phyloP scores from a whole-genome alignment of 2,888 invertebrate species.

The Ophioninae sp. region DNA sequence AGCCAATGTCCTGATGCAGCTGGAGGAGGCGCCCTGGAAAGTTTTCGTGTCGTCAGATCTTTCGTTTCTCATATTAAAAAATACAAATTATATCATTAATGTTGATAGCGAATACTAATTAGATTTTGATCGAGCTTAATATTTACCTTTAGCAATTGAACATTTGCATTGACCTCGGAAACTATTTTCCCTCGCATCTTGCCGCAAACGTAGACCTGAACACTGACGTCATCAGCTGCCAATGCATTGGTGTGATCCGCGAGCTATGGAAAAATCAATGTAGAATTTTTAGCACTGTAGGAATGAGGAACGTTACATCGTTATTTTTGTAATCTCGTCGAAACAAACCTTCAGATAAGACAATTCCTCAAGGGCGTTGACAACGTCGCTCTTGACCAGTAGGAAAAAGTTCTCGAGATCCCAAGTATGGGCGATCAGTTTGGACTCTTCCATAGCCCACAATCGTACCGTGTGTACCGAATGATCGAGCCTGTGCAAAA shows the following conservation, averaged over 20 bases:
- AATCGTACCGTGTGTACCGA: conserved; percentile 90
- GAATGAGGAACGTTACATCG: neutral
- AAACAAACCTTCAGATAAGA: conserved; percentile 76
- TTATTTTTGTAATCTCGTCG: neutral
- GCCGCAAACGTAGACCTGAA: conserved; percentile 90
- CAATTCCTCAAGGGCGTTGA: conserved; percentile 77
- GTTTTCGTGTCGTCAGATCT: neutral
- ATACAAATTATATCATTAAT: no score
- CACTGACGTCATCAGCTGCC: conserved; percentile 84
- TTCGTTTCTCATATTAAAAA: neutral
- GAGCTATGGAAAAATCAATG: conserved; percentile 80
- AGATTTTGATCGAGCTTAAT: neutral
- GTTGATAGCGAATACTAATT: no score
- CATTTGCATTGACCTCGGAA: conserved; percentile 89
- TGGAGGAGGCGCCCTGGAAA: conserved; percentile 86
- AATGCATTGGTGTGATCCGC: conserved; percentile 84
- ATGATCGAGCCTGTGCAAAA: conserved; percentile 89
- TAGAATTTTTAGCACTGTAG: conserved; percentile 7
- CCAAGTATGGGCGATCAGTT: conserved; percentile 88
- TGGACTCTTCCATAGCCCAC: conserved; percentile 89
- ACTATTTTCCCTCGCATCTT: conserved; percentile 91
- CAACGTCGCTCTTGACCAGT: conserved; percentile 79
- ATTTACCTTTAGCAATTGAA: conserved; percentile 89
- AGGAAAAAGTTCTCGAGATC: conserved; percentile 88
- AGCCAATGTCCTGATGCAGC: conserved; percentile 88